These are phyloP conservation scores for Phrynocephalus versicolor DNA, from an alignment of 2,113 vertebrate species.

Conservation along the genomic window DNA sequence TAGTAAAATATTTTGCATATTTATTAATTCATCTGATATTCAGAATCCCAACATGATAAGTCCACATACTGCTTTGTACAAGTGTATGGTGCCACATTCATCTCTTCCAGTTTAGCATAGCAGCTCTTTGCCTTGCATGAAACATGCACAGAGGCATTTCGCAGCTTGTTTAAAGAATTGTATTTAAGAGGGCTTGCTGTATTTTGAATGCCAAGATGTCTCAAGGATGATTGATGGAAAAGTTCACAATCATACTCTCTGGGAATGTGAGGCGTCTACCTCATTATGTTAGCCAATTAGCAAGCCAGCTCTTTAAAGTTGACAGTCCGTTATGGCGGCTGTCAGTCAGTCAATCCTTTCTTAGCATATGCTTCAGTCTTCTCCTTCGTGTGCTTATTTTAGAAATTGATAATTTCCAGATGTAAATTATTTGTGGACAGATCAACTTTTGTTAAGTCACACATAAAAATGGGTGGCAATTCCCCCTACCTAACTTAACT, in stretches of 20 bases:
- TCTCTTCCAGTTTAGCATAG: conserved; percentile 64
- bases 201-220: conserved; percentile 69
- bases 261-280: conserved; percentile 68
- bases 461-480: conserved; percentile 29
- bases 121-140: conserved; percentile 68
- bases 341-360: conserved; percentile 62
- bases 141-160: conserved; percentile 57
- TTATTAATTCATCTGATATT: neutral
- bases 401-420: neutral
- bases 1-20: neutral
- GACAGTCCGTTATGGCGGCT: conserved; percentile 73
- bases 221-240: conserved; percentile 67
- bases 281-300: conserved; percentile 73
- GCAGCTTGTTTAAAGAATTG: conserved; percentile 66
- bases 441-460: conserved; percentile 24
- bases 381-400: conserved; percentile 32
- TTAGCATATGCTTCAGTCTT: conserved; percentile 65
- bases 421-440: conserved; percentile 37
- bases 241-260: conserved; percentile 63
- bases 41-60: conserved; percentile 23
- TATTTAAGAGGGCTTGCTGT: conserved; percentile 67
- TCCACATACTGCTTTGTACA: neutral
- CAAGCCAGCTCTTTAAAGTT: conserved; percentile 70
- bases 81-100: conserved; percentile 39
- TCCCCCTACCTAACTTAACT: neutral